phyloP scores from a whole-genome alignment of 1,140 invertebrate genomes.

The Zaprionus gabonicus region DNA sequence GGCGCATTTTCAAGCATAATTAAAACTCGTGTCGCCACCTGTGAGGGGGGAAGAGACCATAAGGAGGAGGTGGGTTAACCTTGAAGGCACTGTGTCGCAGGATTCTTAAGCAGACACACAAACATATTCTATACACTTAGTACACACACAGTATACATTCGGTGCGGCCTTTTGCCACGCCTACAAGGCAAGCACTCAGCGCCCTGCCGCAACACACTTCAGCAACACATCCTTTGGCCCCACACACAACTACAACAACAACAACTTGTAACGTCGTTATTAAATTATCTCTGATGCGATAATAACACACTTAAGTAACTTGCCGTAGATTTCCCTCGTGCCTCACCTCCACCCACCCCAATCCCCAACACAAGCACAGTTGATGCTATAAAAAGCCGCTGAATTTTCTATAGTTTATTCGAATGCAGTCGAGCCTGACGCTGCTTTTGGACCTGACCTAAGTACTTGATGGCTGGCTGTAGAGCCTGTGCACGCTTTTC shows the following conservation, averaged over 20 bases:
- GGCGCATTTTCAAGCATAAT: slow-evolving; percentile 18
- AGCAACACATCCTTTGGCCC: slow-evolving; percentile 77
- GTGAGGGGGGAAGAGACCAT: neutral
- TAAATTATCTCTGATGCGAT: slow-evolving; percentile 82
- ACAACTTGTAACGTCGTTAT: slow-evolving; percentile 64
- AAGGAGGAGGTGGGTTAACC: slow-evolving; percentile 14
- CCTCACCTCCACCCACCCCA: too few species aligned
- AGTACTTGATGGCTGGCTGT: slow-evolving; percentile 57
- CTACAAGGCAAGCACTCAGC: slow-evolving; percentile 58
- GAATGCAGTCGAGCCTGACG: slow-evolving; percentile 74
- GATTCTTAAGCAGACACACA: slow-evolving; percentile 5
- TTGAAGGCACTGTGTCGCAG: slow-evolving; percentile 26
- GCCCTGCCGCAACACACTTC: slow-evolving; percentile 71
- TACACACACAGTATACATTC: slow-evolving; percentile 8
- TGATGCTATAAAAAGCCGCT: slow-evolving; percentile 75
- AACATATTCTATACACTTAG: neutral
- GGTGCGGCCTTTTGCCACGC: slow-evolving; percentile 36
- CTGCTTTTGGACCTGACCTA: slow-evolving; percentile 62
- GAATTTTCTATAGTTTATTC: slow-evolving; percentile 82
- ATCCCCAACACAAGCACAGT: neutral
- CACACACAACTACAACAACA: slow-evolving; percentile 31
- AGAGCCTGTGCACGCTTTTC: slow-evolving; percentile 43
- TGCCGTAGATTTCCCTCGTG: slow-evolving; percentile 30
- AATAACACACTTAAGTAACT: slow-evolving; percentile 75
- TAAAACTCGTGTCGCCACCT: slow-evolving; percentile 27